Evolutionary conservation across 92 coral and sea anemone genomes (phyloP).

Genomic region (Umimayanthus chanpuru): DNA sequence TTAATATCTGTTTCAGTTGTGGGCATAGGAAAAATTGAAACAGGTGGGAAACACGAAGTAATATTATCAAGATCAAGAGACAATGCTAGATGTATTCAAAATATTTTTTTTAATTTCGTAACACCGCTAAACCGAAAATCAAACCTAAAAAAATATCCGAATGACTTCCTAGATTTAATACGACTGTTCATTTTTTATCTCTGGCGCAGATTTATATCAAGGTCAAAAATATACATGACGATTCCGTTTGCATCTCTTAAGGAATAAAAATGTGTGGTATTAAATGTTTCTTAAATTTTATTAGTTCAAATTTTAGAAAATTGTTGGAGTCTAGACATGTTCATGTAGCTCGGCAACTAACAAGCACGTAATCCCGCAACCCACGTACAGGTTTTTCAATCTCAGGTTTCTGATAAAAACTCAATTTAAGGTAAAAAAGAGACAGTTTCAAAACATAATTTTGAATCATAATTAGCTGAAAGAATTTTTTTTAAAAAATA

Average conservation of each 20-base stretch:
- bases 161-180: not conserved
- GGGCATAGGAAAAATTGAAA: not conserved
- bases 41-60: conserved; percentile 4
- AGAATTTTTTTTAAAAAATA: no score
- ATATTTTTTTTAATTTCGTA: not conserved
- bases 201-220: no score
- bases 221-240: not conserved
- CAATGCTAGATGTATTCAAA: not conserved
- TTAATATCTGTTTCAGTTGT: not conserved
- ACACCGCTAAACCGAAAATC: not conserved
- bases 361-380: not conserved
- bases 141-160: not conserved
- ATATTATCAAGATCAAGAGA: not conserved
- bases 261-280: not conserved
- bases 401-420: not conserved
- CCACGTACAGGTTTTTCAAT: not conserved
- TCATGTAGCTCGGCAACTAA: not conserved
- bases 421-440: not conserved
- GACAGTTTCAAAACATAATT: not conserved
- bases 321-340: not conserved
- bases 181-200: not conserved
- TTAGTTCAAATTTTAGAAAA: no score
- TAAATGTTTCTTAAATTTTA: not conserved
- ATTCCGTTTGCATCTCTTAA: not conserved
- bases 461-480: not conserved